A percentile compares a stretch with the other conserved stretches of the same genome.
Evolutionary conservation across 2,113 vertebrate genomes (phyloP).

Genomic region (Oenanthe melanoleuca): DNA sequence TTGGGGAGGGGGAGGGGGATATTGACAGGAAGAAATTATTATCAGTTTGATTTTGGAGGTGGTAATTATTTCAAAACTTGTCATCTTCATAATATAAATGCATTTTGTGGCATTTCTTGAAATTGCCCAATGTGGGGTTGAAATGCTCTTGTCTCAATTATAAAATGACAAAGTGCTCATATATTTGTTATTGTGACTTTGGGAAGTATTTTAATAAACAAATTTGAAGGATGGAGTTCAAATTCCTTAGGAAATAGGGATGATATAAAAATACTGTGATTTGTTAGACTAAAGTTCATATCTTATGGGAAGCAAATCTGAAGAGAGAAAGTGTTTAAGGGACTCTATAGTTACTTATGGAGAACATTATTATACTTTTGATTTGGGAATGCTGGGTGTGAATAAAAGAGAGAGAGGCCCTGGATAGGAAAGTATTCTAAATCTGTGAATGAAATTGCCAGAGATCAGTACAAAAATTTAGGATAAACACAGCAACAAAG

Average conservation of each 20-base stretch:
- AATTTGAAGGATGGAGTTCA: background rate
- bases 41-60: background rate
- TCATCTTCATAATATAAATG: background rate
- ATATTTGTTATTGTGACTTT: background rate
- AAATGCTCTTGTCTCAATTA: background rate
- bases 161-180: background rate
- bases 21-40: background rate
- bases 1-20: background rate
- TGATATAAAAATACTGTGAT: background rate
- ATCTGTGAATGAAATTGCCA: background rate
- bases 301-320: background rate
- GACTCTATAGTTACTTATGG: background rate
- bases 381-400: background rate
- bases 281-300: background rate
- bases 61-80: background rate
- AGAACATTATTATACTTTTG: background rate
- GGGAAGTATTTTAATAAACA: background rate
- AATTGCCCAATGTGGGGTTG: background rate
- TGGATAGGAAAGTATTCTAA: background rate
- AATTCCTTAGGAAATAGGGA: background rate
- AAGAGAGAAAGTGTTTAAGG: background rate
- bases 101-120: background rate
- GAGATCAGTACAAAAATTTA: background rate
- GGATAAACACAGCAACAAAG: background rate
- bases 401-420: background rate